Conservation (phyloP, 2,797 vertebrate species). For the Sparus aurata region DNA sequence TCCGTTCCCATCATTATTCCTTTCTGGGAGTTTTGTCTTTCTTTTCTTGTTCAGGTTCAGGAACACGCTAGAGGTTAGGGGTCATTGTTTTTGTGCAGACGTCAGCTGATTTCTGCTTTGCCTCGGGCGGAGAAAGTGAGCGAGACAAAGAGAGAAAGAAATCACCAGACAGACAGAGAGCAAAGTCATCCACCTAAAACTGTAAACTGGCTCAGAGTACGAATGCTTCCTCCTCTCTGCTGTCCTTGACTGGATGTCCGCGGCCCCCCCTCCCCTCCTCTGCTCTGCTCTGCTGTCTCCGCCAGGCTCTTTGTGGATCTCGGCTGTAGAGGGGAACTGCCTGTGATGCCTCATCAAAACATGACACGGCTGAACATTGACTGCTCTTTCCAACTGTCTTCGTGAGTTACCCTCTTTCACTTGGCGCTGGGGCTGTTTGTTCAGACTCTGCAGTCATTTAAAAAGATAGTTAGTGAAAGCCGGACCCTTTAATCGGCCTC, state of each 20-base stretch:
- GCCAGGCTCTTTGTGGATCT: slow-evolving; percentile 56
- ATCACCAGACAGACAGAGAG: slow-evolving; percentile 22
- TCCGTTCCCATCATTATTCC: slow-evolving; percentile 21
- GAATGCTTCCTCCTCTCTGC: slow-evolving; percentile 32
- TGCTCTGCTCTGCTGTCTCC: slow-evolving; percentile 27
- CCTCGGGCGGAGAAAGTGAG: slow-evolving; percentile 50
- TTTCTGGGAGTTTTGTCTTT: slow-evolving; percentile 47
- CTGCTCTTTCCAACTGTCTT: slow-evolving; percentile 69
- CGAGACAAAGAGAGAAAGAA: slow-evolving; percentile 37
- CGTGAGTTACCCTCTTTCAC: slow-evolving; percentile 56
- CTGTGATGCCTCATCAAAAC: slow-evolving; percentile 69
- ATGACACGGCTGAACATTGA: slow-evolving; percentile 58
- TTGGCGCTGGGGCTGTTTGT: background rate
- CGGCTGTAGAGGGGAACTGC: slow-evolving; percentile 46
- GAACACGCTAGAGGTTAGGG: slow-evolving; percentile 49
- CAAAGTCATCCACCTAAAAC: slow-evolving; percentile 67
- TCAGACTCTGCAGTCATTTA: slow-evolving; percentile 32
- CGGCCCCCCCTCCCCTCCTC: slow-evolving; percentile 33
- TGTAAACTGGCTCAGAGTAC: slow-evolving; percentile 39
- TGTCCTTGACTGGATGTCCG: slow-evolving; percentile 53
- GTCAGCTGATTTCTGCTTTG: slow-evolving; percentile 71
- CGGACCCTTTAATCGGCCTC: slow-evolving; percentile 28
- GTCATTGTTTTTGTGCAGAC: slow-evolving; percentile 74
- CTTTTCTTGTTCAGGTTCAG: slow-evolving; percentile 42
- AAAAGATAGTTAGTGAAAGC: slow-evolving; percentile 28